Evolutionary conservation across 92 coral and sea anemone genomes (phyloP), one percentile per base, ranked within the genome.

Genomic region (Scolanthus callimorphus): DNA sequence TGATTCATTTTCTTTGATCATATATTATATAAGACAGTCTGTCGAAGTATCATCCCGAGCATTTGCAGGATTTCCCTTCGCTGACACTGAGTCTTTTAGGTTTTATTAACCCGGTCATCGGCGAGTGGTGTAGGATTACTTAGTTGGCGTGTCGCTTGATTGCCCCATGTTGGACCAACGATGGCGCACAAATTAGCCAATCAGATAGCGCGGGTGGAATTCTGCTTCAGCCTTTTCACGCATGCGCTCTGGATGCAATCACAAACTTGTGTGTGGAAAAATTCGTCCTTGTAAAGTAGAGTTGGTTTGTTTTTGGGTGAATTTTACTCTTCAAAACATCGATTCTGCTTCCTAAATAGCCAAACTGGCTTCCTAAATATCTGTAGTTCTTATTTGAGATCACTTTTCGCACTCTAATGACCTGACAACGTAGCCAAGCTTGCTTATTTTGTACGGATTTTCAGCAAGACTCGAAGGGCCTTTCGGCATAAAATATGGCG

Each of bases 221-320:
- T 67, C 57, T 73, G 70, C 79, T 71, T 55, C 58, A 68, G 65
- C 65, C 54, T 28, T 69, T 69, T 30, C 49, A 77, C 90, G 96
- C 96, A 87, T 87, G 96, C 69, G 80, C 68, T 9, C 30, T 83
- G 62, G 27, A 34, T 71, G 30, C 15, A 73, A 73, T 82, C 80
- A 83, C 85, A 83, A 87, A 82, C 65, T 85, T 76, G 73, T 81
- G n/a, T n/a, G 85, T 78, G 89, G 78, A 78, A 78, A 78, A 70
- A 68, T 25, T 52, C 62, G 22, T 68, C 23, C 28, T 39, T 56
- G 62, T 29, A 27, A 31, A 45, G 57, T 48, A 4, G 57, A 67
- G 20, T 71, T 52, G 55, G 82, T 74, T 78, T 88, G 90, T 83
- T 83, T 82, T 78, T 64, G 38, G 59, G 82, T 69, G 76, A 49